Conservation (phyloP, 2,797 vertebrate species). For the Morelia viridis region DNA sequence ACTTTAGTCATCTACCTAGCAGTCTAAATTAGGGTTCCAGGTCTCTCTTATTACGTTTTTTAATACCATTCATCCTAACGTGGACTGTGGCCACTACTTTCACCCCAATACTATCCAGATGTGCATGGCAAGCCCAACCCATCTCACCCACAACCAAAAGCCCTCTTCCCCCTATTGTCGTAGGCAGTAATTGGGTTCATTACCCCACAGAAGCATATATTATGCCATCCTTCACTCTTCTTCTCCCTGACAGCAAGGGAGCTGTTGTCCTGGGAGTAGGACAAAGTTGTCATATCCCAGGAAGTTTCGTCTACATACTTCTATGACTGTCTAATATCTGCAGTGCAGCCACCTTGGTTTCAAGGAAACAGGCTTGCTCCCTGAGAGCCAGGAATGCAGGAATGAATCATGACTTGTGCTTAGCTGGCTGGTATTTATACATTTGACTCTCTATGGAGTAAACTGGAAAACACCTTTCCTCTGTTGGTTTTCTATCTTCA, state of each 20-base stretch:
- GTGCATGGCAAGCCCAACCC: neutral
- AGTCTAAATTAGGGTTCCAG: neutral
- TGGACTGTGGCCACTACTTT: neutral
- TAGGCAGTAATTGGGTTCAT: neutral
- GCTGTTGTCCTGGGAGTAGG: neutral
- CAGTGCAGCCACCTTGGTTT: neutral
- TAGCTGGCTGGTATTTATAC: neutral
- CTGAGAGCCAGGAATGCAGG: neutral
- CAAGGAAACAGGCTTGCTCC: neutral
- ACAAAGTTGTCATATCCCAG: neutral
- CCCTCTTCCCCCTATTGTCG: neutral
- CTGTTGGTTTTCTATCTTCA: neutral
- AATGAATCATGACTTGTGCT: neutral
- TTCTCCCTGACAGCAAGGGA: neutral
- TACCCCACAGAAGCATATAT: neutral
- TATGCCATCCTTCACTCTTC: neutral
- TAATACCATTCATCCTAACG: neutral
- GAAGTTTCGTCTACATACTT: neutral
- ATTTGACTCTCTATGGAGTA: neutral
- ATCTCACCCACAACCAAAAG: neutral
- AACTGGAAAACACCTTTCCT: neutral
- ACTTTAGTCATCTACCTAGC: neutral
- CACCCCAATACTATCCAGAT: neutral
- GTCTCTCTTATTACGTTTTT: neutral
- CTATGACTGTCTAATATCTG: neutral